Conservation (phyloP, 2,888 invertebrate genomes). For the Hoplodrina blanda region DNA sequence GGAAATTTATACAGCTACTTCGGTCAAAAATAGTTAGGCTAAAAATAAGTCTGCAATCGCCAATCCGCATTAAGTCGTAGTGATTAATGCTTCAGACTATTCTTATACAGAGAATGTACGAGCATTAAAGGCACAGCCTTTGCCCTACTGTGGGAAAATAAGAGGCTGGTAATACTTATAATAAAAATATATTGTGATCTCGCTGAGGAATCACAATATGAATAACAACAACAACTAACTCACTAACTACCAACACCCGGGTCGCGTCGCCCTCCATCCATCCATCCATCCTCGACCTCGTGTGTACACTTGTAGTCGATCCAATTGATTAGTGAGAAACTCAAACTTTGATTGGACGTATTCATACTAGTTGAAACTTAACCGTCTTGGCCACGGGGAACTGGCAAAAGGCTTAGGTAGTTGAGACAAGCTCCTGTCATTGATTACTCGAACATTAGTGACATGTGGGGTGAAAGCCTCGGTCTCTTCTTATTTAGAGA, state of each 20-base stretch:
- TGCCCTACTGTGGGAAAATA: too few species aligned
- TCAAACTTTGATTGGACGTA: slow-evolving; percentile 80
- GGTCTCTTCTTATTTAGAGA: neutral
- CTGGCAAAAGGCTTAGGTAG: slow-evolving; percentile 17
- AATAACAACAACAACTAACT: neutral
- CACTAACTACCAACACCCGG: neutral
- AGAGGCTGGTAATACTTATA: too few species aligned
- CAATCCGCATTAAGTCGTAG: too few species aligned
- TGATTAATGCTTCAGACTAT: too few species aligned
- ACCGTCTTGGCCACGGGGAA: slow-evolving; percentile 2
- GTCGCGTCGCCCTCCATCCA: slow-evolving; percentile 1
- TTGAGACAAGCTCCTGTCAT: neutral
- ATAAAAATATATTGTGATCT: too few species aligned
- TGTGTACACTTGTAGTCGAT: slow-evolving; percentile 30
- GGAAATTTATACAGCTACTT: too few species aligned
- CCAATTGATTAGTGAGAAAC: slow-evolving; percentile 76
- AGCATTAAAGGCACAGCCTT: too few species aligned
- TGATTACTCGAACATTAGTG: neutral
- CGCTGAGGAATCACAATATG: too few species aligned
- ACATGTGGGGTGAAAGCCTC: neutral
- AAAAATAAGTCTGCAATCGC: too few species aligned
- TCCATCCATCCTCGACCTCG: neutral
- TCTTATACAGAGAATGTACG: too few species aligned
- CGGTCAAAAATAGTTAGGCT: too few species aligned
- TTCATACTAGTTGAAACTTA: slow-evolving; percentile 64